Base-by-base conservation (phyloP, 2,888 invertebrate species). In the Parapristionchus giblindavisi region DNA sequence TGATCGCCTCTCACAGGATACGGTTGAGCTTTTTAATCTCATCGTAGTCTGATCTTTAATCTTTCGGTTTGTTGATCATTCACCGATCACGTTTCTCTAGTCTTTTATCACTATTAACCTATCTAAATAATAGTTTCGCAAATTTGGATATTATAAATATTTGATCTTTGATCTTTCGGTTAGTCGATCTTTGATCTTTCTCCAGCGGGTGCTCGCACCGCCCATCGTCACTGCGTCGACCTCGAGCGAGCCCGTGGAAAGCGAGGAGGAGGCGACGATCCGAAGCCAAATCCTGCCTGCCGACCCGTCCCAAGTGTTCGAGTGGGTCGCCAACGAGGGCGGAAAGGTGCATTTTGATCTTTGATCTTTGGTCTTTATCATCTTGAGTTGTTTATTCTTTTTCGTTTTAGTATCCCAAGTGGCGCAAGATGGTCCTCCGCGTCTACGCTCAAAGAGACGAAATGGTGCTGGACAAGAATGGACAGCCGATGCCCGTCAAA, bases 341-440 rank as follows among this genome's bases (percentile, higher is more conserved):
- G 29, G 43, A 27, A 65, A 43, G 63, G 63, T 65, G 63, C 27
- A 60, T 21, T 11, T 5, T 61, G 61, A 61, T 61, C 61, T 38
- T 29, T 61, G 61, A 61, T 61, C 61, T 61, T 27, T 52, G 52
- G 24, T 6, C 52, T 52, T 52, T 1, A 1, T 2, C 1, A 11
- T 21, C 54, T 24, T 11, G n/a, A n/a, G n/a, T n/a, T n/a, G n/a
- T n/a, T n/a, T n/a, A n/a, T n/a, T n/a, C n/a, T n/a, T n/a, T n/a
- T n/a, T n/a, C n/a, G n/a, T n/a, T n/a, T 14, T 17, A 43, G 8
- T 65, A 43, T 24, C 63, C 43, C 43, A 3, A 32, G 17, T 65
- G 43, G 21, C 63, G 63, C 43, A 65, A 65, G 43, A 65, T 65
- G 63, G 63, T 29, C 29, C 63, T 65, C 29, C 63, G 63, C 27